Evolutionary conservation across 2,888 invertebrate genomes (phyloP).

Genomic region (Abrostola tripartita): DNA sequence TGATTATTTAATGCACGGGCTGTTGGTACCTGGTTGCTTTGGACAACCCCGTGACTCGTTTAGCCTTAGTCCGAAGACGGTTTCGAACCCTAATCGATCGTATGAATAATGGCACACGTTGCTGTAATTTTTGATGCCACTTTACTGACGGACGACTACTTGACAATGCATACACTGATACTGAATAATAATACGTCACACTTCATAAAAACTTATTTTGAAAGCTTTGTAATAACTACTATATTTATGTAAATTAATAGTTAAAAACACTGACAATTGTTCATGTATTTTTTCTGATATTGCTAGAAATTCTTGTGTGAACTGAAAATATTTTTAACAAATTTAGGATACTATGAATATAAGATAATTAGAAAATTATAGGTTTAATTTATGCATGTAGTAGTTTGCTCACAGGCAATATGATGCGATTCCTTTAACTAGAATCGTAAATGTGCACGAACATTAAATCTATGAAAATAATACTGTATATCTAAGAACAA

Average conservation of each 20-base stretch:
- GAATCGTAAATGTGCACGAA: constrained; percentile 59
- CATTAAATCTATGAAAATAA: constrained; percentile 69
- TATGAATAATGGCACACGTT: constrained; percentile 27
- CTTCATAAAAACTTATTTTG: neutral
- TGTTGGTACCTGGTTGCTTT: neutral
- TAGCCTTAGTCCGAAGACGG: neutral
- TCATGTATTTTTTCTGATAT: no score
- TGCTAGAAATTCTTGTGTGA: neutral
- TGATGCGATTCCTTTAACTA: constrained; percentile 57
- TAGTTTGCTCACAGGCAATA: constrained; percentile 39
- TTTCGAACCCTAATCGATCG: constrained; percentile 13
- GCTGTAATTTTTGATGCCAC: constrained; percentile 17
- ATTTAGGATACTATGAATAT: constrained; percentile 8
- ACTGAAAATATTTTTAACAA: no score
- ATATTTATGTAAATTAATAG: no score
- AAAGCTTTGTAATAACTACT: no score
- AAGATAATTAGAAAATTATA: constrained; percentile 31
- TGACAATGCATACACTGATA: constrained; percentile 41
- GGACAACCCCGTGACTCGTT: neutral
- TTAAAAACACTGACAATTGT: no score
- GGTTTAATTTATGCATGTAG: constrained; percentile 46
- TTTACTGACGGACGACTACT: constrained; percentile 26
- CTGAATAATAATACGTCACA: constrained; percentile 26
- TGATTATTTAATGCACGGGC: neutral
- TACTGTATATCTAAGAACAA: constrained; percentile 70